Evolutionary conservation across 1,140 invertebrate species (phyloP), one percentile per base, ranked within the genome.

Genomic region (Condylostylus longicornis): DNA sequence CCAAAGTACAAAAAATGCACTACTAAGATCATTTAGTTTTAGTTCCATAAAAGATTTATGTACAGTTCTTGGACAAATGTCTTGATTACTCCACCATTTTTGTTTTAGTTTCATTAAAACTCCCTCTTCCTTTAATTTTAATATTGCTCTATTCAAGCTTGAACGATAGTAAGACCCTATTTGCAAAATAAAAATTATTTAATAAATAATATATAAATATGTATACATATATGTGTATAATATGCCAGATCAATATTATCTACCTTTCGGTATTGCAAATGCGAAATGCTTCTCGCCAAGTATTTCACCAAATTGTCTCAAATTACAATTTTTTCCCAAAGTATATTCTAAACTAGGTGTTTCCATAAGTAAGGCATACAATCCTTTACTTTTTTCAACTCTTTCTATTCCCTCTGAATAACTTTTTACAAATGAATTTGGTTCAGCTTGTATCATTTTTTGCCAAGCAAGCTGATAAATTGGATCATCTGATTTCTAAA

Each of bases 341-440:
- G 74, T 74, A 49, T 87, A 91, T 58, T 95, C 89, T 27, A 95
- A 64, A 61, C 86, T 87, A 0, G 85, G 86, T 0, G 87, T 91
- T 59, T 95, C 90, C 85, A 94, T 91, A 0, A 96, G 69, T 53
- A 89, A 96, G 23, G 91, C 91, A 54, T 93, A 96, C 49, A 82
- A 79, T 5, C 82, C 82, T 42, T 74, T 71, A 3, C 70, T 72
- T 43, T 72, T 74, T 4, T 67, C 39, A 0, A 94, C 88, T 4
- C 82, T 65, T 2, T 88, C 74, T 0, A 89, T 79, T 1, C 89
- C 90, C 50, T 86, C 81, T 9, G 74, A 67, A 43, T 88, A 89
- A 15, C 62, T 73, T 18, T 71, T 69, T 1, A 82, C 78, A 45
- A 89, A 91, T 0, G 91, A 86, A 0, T 71, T 72, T 0, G 88